These are phyloP conservation scores for Limnephilus lunatus DNA, from an alignment of 2,888 invertebrate species.

Conservation along the genomic window DNA sequence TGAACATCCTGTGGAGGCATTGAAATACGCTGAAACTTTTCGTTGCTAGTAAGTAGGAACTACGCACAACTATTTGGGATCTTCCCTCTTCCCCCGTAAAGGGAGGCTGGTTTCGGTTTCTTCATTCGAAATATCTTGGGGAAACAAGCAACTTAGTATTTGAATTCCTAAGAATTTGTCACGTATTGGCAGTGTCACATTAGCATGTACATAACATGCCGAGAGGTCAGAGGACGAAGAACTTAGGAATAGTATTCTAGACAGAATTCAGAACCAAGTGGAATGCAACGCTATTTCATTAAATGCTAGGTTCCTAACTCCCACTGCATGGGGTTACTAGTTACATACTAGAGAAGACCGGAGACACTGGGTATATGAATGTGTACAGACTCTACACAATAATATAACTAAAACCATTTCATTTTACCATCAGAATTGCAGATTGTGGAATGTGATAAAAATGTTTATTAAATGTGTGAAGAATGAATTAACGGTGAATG, in stretches of 20 bases:
- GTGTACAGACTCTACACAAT: not conserved
- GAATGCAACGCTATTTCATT: slow-evolving; percentile 2
- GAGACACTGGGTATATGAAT: not conserved
- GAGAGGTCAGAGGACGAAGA: slow-evolving; percentile 8
- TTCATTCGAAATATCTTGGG: slow-evolving; percentile 10
- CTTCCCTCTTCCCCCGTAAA: slow-evolving; percentile 7
- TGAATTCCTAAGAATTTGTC: slow-evolving; percentile 58
- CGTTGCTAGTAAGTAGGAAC: slow-evolving; percentile 41
- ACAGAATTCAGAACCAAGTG: not conserved
- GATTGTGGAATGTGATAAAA: not conserved
- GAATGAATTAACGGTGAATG: too few relatives aligned
- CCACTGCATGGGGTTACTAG: not conserved
- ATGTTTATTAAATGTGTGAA: not conserved
- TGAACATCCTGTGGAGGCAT: not conserved
- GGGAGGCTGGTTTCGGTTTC: not conserved
- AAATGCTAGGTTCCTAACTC: not conserved
- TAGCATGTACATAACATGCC: slow-evolving; percentile 57
- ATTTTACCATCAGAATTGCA: not conserved
- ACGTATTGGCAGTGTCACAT: slow-evolving; percentile 58
- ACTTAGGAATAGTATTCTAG: not conserved
- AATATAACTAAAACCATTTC: not conserved
- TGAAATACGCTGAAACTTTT: slow-evolving; percentile 37
- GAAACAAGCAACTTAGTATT: slow-evolving; percentile 59
- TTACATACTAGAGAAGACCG: not conserved
- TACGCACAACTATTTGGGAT: slow-evolving; percentile 53